These are phyloP conservation scores for Lamellibrachia columna DNA, from an alignment of 2,888 invertebrate genomes.

Conservation along the genomic window DNA sequence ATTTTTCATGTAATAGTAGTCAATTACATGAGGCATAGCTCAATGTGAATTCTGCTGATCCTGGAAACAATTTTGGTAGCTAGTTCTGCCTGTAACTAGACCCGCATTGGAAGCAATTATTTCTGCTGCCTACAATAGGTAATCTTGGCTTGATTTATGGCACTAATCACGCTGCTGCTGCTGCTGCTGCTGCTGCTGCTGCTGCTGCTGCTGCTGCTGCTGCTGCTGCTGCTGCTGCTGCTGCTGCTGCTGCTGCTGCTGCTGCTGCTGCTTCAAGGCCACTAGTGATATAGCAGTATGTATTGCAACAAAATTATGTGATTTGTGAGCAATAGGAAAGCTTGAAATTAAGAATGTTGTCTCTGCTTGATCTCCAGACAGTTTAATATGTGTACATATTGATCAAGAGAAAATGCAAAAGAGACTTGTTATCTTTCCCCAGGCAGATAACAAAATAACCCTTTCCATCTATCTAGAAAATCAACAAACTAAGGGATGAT, in stretches of 20 bases:
- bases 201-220: neutral
- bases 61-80: neutral
- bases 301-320: neutral
- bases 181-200: no score
- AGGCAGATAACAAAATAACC: no score
- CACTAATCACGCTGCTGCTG: neutral
- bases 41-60: neutral
- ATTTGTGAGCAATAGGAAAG: neutral
- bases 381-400: neutral
- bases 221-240: neutral
- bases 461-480: neutral
- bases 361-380: neutral
- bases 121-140: neutral
- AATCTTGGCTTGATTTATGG: conserved; percentile 12
- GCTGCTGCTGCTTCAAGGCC: neutral
- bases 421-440: neutral
- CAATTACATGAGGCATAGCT: neutral
- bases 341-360: neutral
- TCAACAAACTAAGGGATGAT: neutral
- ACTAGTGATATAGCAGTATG: neutral
- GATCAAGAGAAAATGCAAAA: neutral
- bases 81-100: neutral
- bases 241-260: neutral
- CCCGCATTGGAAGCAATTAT: neutral
- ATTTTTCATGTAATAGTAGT: neutral